Evolutionary conservation across 2,113 vertebrate species (phyloP), one percentile per base, ranked within the genome.

Genomic region (Rafetus swinhoei): DNA sequence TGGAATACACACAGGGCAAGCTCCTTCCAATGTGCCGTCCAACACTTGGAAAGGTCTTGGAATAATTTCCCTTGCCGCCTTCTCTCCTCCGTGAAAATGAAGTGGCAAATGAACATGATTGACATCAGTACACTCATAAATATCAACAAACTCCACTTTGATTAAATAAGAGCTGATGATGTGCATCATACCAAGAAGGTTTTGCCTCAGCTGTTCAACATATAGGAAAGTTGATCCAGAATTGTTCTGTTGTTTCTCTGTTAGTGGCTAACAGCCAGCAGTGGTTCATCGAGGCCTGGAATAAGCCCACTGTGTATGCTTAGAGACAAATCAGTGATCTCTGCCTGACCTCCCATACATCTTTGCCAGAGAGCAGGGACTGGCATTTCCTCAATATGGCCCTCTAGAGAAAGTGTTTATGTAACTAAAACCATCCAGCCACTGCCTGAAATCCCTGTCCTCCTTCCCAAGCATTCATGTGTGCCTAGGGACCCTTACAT

Each of bases 161-260:
- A 88, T 83, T 1, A 0, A 57, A 95, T 82, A 95, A 94, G 50
- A 62, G 76, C 84, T 60, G 77, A 80, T 88, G 55, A 80, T 88
- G 55, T 0, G 87, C 74, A n/a, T 85, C 77, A 89, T 74, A 88
- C 82, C 54, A 82, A 93, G 56, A 8, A 85, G 82, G 32, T 25
- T 76, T 96, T 97, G 95, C 94, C 74, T 87, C 1, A n/a, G 93
- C 93, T 79, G 35, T 76, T 90, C 91, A 88, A 80, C 82, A 50
- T 50, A 32, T 57, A 94, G 83, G 80, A 95, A 96, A 95, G 94
- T 95, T 91, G 84, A 69, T 96, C 57, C 94, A 81, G 91, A 95
- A 22, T 80, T 84, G 81, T 50, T 29, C 94, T 0, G 3, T 76
- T 93, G 24, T 65, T 92, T 88, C 92, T 72, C 89, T 60, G 92